A percentile compares a stretch with the other conserved stretches of the same genome.
phyloP scores from a whole-genome alignment of 1,140 invertebrate species.

The Drosophila ohnishii region DNA sequence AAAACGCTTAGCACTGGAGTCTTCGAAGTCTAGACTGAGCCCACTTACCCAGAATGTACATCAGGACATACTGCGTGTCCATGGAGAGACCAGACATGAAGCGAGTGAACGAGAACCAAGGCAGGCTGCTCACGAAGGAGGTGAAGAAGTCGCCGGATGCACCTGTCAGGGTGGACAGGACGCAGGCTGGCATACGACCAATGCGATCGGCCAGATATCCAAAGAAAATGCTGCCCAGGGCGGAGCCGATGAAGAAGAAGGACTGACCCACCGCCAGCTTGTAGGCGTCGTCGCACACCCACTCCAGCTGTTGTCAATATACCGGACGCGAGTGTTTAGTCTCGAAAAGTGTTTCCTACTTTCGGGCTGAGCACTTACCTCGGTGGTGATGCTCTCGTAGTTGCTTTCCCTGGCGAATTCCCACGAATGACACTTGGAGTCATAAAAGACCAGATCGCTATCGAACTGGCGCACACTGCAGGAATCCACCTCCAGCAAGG shows the following conservation, averaged over 20 bases:
- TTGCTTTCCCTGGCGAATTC: slow-evolving; percentile 83
- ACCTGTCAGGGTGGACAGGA: slow-evolving; percentile 84
- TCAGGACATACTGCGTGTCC: slow-evolving; percentile 85
- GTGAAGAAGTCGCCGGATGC: slow-evolving; percentile 84
- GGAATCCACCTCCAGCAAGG: not conserved
- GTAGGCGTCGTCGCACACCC: slow-evolving; percentile 86
- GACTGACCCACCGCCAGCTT: slow-evolving; percentile 85
- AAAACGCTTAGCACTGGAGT: too few relatives aligned
- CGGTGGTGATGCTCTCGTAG: slow-evolving; percentile 85
- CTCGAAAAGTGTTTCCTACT: slow-evolving; percentile 37
- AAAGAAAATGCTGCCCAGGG: slow-evolving; percentile 85
- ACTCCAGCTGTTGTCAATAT: slow-evolving; percentile 84
- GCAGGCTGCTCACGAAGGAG: slow-evolving; percentile 83
- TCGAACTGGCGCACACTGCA: slow-evolving; percentile 24
- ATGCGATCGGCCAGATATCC: slow-evolving; percentile 85
- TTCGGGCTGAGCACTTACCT: slow-evolving; percentile 81
- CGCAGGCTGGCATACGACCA: slow-evolving; percentile 85
- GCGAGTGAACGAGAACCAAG: slow-evolving; percentile 84
- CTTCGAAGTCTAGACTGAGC: too few relatives aligned
- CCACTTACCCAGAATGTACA: slow-evolving; percentile 86
- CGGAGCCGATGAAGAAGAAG: slow-evolving; percentile 86
- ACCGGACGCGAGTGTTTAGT: slow-evolving; percentile 29
- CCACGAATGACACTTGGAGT: slow-evolving; percentile 79
- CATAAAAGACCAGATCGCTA: not conserved
- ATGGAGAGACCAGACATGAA: slow-evolving; percentile 85